phyloP scores from a whole-genome alignment of 1,140 invertebrate genomes.

The Ericerus pela region DNA sequence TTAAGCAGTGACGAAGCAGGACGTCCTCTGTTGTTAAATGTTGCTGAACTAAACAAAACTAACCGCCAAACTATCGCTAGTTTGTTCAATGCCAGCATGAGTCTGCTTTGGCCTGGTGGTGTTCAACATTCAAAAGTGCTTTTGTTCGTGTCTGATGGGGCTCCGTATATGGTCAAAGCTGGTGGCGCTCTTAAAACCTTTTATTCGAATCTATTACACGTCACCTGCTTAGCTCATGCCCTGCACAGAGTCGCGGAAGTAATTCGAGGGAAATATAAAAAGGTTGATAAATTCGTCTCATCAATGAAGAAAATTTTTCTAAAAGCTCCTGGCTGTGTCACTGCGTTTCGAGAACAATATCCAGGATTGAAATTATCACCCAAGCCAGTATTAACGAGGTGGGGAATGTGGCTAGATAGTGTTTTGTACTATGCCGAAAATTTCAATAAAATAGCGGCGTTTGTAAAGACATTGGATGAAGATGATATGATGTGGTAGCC shows the following conservation, averaged over 20 bases:
- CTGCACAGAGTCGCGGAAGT: slow-evolving; percentile 25
- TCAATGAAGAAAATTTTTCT: slow-evolving; percentile 24
- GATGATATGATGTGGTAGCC: neutral
- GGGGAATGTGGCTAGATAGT: slow-evolving; percentile 24
- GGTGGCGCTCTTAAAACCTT: too few relatives aligned
- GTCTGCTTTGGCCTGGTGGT: too few relatives aligned
- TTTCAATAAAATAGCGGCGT: too few relatives aligned
- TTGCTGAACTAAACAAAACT: too few relatives aligned
- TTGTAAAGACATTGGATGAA: too few relatives aligned
- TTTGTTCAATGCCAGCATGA: too few relatives aligned
- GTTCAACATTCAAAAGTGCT: neutral
- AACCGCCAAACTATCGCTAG: too few relatives aligned
- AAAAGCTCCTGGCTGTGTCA: slow-evolving; percentile 23
- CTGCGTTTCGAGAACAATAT: slow-evolving; percentile 21
- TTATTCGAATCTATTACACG: slow-evolving; percentile 24
- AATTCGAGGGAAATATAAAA: slow-evolving; percentile 20
- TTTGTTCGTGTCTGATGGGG: slow-evolving; percentile 25
- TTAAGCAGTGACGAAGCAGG: too few relatives aligned
- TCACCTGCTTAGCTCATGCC: slow-evolving; percentile 27
- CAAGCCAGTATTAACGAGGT: slow-evolving; percentile 24
- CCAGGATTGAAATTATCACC: slow-evolving; percentile 23
- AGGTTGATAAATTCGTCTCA: slow-evolving; percentile 23
- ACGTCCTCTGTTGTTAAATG: too few relatives aligned
- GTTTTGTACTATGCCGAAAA: neutral
- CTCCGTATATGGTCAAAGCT: slow-evolving; percentile 27